phyloP scores from a whole-genome alignment of 2,888 invertebrate genomes.

The Spilarctia lutea region DNA sequence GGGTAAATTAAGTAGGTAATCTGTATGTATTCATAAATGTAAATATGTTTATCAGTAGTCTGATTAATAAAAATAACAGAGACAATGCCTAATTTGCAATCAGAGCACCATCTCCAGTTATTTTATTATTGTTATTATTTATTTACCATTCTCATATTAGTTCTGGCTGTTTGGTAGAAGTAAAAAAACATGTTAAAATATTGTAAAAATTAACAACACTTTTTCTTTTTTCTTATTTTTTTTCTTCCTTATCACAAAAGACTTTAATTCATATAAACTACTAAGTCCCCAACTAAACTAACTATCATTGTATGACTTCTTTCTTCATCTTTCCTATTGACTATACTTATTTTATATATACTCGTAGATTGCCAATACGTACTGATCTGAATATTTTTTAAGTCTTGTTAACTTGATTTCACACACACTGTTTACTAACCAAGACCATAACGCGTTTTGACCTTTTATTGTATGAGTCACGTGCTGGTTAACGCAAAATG shows the following conservation, averaged over 20 bases:
- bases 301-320: neutral
- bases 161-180: too few relatives aligned
- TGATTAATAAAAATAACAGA: neutral
- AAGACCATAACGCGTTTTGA: neutral
- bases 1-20: too few relatives aligned
- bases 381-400: neutral
- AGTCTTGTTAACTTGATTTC: neutral
- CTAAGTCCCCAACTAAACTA: neutral
- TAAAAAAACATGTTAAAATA: too few relatives aligned
- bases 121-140: neutral
- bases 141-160: neutral
- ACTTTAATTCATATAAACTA: neutral
- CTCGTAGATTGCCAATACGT: neutral
- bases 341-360: neutral
- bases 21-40: neutral
- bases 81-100: too few relatives aligned
- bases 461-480: neutral
- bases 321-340: neutral
- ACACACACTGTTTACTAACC: neutral
- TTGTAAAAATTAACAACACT: too few relatives aligned
- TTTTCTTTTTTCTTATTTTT: too few relatives aligned
- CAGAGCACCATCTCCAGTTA: neutral
- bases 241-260: too few relatives aligned
- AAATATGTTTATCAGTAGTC: neutral
- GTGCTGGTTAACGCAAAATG: neutral